Evolutionary conservation across 2,113 vertebrate genomes (phyloP), one percentile per base, ranked within the genome.

Genomic region (Numenius arquata): DNA sequence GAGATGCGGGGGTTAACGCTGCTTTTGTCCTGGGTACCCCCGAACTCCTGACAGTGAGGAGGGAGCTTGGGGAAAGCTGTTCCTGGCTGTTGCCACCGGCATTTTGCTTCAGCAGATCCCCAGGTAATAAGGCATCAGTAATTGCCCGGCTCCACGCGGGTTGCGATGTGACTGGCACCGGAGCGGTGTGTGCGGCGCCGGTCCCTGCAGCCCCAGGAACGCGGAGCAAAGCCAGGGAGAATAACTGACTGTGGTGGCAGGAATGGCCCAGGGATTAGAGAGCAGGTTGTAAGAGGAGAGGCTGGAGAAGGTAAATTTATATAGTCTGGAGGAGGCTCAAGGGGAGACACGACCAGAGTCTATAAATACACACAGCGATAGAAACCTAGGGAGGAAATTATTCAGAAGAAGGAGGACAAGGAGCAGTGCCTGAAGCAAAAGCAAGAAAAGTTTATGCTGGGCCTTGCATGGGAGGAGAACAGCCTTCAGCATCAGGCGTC

Each of bases 291-390:
- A 47, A 53, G 82, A 52, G 87, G 83, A 85, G 89, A 95, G 66
- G 11, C 45, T 73, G 81, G 66, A 75, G 77, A 70, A 96, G 84
- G 89, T 81, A 30, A 91, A 94, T 92, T 87, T 84, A 85, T 95
- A 48, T 68, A 85, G 92, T 93, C 89, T 95, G 76, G 89, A 96
- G 94, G 90, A 93, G 85, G 96, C 94, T 95, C 89, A 85, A 95
- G 94, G 96, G 95, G 95, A 97, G 95, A 95, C 93, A 93, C 71
- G 40, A 87, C 66, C 71, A 12, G 92, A 83, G 95, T 88, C 90
- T 96, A 93, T 96, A 96, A 95, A 97, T 95, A 96, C 85, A 68
- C 12, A 0, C 81, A 58, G 93, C 83, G 12, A 40, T 17, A 67
- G 92, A 89, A 91, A 66, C 82, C 71, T 50, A 77, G 89, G 88